These are phyloP conservation scores for Anastatus disparis DNA, from an alignment of 1,140 invertebrate genomes.

Conservation along the genomic window DNA sequence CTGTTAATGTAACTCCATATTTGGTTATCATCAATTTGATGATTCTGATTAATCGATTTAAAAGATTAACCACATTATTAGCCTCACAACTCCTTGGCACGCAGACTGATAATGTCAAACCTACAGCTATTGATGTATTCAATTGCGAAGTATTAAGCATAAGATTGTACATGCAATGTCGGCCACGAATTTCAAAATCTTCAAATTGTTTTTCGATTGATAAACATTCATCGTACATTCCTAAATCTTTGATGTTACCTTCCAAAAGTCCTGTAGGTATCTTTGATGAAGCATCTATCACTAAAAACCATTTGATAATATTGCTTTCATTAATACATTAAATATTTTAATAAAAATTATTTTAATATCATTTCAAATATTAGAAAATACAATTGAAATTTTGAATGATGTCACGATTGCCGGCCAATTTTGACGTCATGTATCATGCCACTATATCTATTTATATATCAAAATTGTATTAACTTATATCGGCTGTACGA, in stretches of 20 bases:
- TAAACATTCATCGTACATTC: conserved; percentile 54
- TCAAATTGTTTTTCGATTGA: neutral
- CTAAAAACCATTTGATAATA: conserved; percentile 38
- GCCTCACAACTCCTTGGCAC: conserved; percentile 24
- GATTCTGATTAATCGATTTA: no score
- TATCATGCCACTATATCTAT: no score
- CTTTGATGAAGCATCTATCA: conserved; percentile 55
- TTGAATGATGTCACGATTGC: no score
- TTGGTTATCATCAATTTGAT: no score
- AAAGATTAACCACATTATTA: neutral
- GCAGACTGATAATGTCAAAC: conserved; percentile 20
- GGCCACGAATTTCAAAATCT: conserved; percentile 13
- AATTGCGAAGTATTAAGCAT: no score
- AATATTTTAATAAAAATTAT: neutral
- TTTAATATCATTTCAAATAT: neutral
- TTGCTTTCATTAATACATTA: neutral
- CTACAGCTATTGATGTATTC: neutral
- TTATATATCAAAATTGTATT: no score
- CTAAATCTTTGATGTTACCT: conserved; percentile 50
- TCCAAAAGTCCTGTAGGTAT: conserved; percentile 48
- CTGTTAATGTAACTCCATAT: no score
- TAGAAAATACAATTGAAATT: no score
- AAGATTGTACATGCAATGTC: conserved; percentile 27
- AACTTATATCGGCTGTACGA: no score
- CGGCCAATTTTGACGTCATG: no score